Evolutionary conservation across 2,113 vertebrate species (phyloP).

Genomic region (Scopus umbretta): DNA sequence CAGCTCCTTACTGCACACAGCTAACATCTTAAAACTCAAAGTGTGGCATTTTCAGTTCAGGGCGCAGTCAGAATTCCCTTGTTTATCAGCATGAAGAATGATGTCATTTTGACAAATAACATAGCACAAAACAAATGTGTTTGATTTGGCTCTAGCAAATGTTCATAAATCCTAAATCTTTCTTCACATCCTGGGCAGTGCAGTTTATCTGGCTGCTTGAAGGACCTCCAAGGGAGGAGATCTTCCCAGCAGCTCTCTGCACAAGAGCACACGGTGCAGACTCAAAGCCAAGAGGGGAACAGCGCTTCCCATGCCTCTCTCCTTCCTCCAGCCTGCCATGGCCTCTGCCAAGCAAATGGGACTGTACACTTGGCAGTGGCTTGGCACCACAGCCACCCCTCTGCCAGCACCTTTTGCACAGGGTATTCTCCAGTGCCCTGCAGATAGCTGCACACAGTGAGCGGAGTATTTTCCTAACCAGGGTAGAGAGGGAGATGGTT

Average conservation of each 20-base stretch:
- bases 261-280: background rate
- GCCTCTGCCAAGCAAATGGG: background rate
- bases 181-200: conserved; percentile 49
- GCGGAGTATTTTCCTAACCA: background rate
- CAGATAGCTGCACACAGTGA: background rate
- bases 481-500: background rate
- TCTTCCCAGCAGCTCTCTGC: conserved; percentile 35
- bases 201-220: conserved; percentile 37
- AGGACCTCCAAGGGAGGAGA: conserved; percentile 50
- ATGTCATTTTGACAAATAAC: conserved; percentile 62
- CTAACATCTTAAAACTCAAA: conserved; percentile 18
- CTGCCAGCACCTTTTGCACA: background rate
- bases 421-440: background rate
- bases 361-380: background rate
- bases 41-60: conserved; percentile 17
- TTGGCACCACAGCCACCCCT: background rate
- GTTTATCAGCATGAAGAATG: conserved; percentile 42
- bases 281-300: background rate
- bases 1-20: background rate
- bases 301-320: background rate
- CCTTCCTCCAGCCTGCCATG: background rate
- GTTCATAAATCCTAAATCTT: conserved; percentile 58
- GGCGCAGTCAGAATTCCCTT: conserved; percentile 41
- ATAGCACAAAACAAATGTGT: conserved; percentile 56
- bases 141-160: conserved; percentile 8